These are phyloP conservation scores for Sternarchorhynchus goeldii DNA, from an alignment of 2,797 vertebrate genomes.

Conservation along the genomic window DNA sequence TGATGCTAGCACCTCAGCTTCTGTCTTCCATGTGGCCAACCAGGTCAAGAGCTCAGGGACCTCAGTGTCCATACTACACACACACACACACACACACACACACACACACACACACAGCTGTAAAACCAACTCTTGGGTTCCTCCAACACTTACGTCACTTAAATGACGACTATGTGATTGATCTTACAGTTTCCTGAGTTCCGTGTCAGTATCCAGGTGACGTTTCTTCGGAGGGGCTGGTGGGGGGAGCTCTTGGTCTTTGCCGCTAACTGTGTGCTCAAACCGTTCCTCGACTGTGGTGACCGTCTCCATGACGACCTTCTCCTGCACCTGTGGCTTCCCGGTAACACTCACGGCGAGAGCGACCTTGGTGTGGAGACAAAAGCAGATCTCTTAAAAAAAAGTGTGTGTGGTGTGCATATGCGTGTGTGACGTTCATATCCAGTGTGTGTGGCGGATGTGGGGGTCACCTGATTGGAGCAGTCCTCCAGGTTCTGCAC, in stretches of 20 bases:
- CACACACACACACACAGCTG: constrained; percentile 59
- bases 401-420: background rate
- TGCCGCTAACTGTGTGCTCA: constrained; percentile 61
- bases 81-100: constrained; percentile 44
- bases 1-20: constrained; percentile 33
- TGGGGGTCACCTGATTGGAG: constrained; percentile 86
- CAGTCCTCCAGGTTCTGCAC: constrained; percentile 94
- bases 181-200: constrained; percentile 84
- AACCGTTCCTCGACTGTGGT: constrained; percentile 62
- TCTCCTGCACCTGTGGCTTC: constrained; percentile 76
- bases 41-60: constrained; percentile 44
- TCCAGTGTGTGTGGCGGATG: background rate
- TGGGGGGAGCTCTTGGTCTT: constrained; percentile 79
- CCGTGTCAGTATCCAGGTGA: constrained; percentile 82
- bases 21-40: constrained; percentile 45
- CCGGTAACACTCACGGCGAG: constrained; percentile 82
- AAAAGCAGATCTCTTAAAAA: constrained; percentile 1
- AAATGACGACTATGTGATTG: background rate
- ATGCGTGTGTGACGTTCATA: background rate
- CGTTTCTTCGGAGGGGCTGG: constrained; percentile 89
- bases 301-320: constrained; percentile 68
- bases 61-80: constrained; percentile 49
- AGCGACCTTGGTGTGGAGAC: constrained; percentile 78
- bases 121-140: constrained; percentile 30
- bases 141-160: constrained; percentile 59